Evolutionary conservation across 2,888 invertebrate species (phyloP), one percentile per base, ranked within the genome.

Genomic region (Lottia scabra): DNA sequence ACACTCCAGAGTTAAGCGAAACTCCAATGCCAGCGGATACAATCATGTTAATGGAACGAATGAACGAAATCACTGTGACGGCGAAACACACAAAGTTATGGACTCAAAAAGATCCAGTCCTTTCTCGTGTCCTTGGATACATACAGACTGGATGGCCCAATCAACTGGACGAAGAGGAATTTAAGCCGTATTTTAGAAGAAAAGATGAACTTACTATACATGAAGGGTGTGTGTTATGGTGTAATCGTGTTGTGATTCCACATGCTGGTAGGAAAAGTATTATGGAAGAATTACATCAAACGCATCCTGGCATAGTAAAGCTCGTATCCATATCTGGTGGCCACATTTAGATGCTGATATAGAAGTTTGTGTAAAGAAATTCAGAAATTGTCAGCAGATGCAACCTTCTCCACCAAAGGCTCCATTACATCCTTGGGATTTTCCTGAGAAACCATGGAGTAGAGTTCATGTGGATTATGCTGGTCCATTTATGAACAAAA

Each of bases 191-290:
- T 71, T 48, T 16, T 8, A 38, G 26, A 38, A n/a, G 66, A 71
- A 65, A 27, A 6, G 45, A 23, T 63, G 23, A 48, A 48, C 1
- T 48, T 6, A 19, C 48, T 19, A 48, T 48, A 8, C 48, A 68
- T 8, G 19, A 72, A n/a, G 68, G 70, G 4, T 76, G 75, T 67
- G 6, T 76, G 26, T 56, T 75, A 4, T 76, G 74, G 68, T 74
- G 74, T 10, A 27, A 30, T 15, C 62, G 69, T 16, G 67, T 75
- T 1, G 45, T 75, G 3, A 67, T 77, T 19, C 75, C 71, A 19
- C 56, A 23, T 44, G n/a, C 44, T 38, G 43, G 23, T 5, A 65
- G 43, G 16, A 38, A 67, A 15, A 19, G 63, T 27, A 26, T 75
- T 23, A 30, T 75, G 19, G 12, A 63, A 0, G 69, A 70, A 44